Base-by-base conservation (phyloP, 2,113 vertebrate genomes). In the Amphiprion percula region DNA sequence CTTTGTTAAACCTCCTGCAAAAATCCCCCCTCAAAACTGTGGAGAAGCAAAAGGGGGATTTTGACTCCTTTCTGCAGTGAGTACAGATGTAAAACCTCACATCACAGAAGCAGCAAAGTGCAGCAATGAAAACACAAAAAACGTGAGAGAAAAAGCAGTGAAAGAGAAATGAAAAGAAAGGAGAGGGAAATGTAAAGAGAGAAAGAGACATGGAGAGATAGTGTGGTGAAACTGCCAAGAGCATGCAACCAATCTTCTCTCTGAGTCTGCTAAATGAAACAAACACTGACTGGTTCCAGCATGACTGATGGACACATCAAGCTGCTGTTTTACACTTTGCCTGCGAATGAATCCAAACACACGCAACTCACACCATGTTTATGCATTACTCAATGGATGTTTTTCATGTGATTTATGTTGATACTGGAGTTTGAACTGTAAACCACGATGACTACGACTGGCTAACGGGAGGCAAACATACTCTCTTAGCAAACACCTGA, bases 271-370 rank as follows among this genome's bases (percentile, higher is more conserved):
- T 79, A 86, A 82, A 83, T 58, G 58, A 82, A 77, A 79, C 85
- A 83, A 80, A 86, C 49, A 79, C 66, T 78, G 70, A 71, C 70
- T 63, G 56, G 74, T 79, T 82, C 54, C 47, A 65, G 68, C 60
- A 56, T 80, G 82, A 84, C 74, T 87, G 81, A 90, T 91, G 70
- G 84, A 81, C 69, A 56, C 62, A 73, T 76, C 56, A 58, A 28
- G 28, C 50, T 37, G 52, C 68, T 56, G 24, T 73, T 41, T 61
- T 46, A n/a, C 59, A 76, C n/a, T 17, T 46, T 62, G 41, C 50
- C 65, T 55, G 10, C 61, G 47, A 50, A 37, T 7, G 0, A 21
- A 64, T 23, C 4, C 47, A 19, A 54, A 44, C 37, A 28, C 17
- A 63, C 39, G 16, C 53, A 53, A 39, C 41, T 56, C 33, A 54